Evolutionary conservation across 64 coral and sea anemone species (phyloP).

Genomic region (Anthopleura sola): DNA sequence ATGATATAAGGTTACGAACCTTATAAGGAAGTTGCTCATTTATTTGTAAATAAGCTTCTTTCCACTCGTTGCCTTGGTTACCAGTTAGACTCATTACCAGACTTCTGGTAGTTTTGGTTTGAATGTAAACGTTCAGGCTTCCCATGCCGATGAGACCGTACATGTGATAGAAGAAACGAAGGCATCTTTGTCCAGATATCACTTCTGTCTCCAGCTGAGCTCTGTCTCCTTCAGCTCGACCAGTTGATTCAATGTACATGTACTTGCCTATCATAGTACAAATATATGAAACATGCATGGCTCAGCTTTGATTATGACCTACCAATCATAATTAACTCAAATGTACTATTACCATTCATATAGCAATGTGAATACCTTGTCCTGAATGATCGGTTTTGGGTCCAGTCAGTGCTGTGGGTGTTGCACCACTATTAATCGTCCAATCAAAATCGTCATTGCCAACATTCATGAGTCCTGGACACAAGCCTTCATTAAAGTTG

Average conservation of each 20-base stretch:
- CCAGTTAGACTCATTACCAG: constrained; percentile 28
- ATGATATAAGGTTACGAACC: not conserved
- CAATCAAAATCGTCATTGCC: constrained; percentile 19
- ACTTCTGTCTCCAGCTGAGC: constrained; percentile 20
- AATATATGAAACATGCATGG: not conserved
- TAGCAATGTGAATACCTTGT: not conserved
- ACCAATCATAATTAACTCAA: too few species aligned
- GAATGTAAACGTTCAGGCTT: constrained; percentile 24
- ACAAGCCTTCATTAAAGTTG: constrained; percentile 5
- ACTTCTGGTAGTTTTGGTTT: not conserved
- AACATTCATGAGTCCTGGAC: not conserved
- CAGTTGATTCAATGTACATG: constrained; percentile 11
- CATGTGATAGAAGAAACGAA: constrained; percentile 27
- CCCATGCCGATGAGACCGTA: constrained; percentile 20
- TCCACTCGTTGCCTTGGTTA: constrained; percentile 53
- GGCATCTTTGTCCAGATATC: constrained; percentile 3
- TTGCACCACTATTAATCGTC: not conserved
- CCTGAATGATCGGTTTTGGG: constrained; percentile 9
- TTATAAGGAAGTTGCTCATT: constrained; percentile 11
- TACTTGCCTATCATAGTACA: not conserved
- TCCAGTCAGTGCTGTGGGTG: constrained; percentile 11
- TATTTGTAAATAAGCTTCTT: constrained; percentile 14
- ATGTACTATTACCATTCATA: too few species aligned
- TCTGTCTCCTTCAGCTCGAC: constrained; percentile 7
- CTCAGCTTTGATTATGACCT: too few species aligned